Evolutionary conservation across 1,140 invertebrate genomes (phyloP).

Genomic region (Caligus rogercresseyi): DNA sequence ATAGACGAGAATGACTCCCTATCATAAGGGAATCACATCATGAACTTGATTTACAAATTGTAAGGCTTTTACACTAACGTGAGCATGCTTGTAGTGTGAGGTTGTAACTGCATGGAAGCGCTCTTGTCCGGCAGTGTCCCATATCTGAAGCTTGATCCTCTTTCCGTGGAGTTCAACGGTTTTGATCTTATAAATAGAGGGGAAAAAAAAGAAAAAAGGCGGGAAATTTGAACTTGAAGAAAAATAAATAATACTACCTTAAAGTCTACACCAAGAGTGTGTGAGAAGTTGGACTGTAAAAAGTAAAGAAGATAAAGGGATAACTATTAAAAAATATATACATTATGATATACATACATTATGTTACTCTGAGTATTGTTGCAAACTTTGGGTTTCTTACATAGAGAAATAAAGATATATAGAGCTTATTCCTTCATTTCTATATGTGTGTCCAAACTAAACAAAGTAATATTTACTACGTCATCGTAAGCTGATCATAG

Average conservation of each 20-base stretch:
- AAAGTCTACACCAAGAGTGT: not conserved
- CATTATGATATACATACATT: no score
- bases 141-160: slow-evolving; percentile 26
- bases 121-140: slow-evolving; percentile 39
- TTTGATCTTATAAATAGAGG: not conserved
- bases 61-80: not conserved
- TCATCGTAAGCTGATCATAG: no score
- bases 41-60: not conserved
- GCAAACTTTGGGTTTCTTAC: no score
- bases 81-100: not conserved
- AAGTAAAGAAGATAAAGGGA: not conserved
- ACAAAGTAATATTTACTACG: not conserved
- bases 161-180: not conserved
- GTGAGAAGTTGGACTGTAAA: not conserved
- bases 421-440: not conserved
- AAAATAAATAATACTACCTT: not conserved
- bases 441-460: not conserved
- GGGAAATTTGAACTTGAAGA: not conserved
- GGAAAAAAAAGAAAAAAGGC: not conserved
- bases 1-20: not conserved
- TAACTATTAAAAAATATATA: not conserved
- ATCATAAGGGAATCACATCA: not conserved
- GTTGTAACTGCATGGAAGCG: slow-evolving; percentile 28
- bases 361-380: no score
- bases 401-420: no score